phyloP scores from a whole-genome alignment of 1,140 invertebrate genomes.

The Drosophila mauritiana region DNA sequence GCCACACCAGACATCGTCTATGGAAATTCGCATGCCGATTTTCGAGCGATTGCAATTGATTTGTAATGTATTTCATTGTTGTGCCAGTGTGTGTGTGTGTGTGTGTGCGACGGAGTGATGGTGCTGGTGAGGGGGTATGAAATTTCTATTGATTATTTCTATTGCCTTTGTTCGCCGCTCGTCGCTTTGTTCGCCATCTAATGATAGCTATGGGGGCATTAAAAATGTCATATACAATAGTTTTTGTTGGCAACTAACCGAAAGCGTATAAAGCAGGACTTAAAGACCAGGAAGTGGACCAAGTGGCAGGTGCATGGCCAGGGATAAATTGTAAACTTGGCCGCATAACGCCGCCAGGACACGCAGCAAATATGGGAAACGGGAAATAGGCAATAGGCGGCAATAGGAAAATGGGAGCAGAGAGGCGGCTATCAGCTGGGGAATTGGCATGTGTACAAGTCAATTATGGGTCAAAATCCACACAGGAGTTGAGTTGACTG shows the following conservation, averaged over 20 bases:
- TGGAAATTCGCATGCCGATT: conserved; percentile 81
- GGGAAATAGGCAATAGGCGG: background rate
- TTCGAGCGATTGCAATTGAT: conserved; percentile 83
- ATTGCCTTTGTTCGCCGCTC: conserved; percentile 75
- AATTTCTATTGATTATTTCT: conserved; percentile 83
- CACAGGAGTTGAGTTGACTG: conserved; percentile 60
- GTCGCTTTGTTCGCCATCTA: conserved; percentile 76
- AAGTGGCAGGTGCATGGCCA: conserved; percentile 13
- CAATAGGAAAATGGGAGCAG: conserved; percentile 5
- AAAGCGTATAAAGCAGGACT: conserved; percentile 23
- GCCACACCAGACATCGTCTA: conserved; percentile 72
- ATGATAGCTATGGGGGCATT: conserved; percentile 81
- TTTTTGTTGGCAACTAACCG: conserved; percentile 16
- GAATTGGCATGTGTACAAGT: conserved; percentile 80
- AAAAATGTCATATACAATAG: conserved; percentile 72
- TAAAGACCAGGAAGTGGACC: conserved; percentile 23
- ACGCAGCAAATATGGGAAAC: conserved; percentile 45
- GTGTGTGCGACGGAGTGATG: conserved; percentile 1
- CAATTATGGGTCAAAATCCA: conserved; percentile 81
- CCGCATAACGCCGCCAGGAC: conserved; percentile 56
- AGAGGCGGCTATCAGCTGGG: conserved; percentile 42
- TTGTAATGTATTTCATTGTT: conserved; percentile 83
- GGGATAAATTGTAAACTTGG: conserved; percentile 52
- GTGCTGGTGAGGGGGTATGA: conserved; percentile 38
- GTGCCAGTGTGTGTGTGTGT: conserved; percentile 38